These are phyloP conservation scores for Drosophila kikkawai DNA, from an alignment of 1,140 invertebrate genomes.

Conservation along the genomic window DNA sequence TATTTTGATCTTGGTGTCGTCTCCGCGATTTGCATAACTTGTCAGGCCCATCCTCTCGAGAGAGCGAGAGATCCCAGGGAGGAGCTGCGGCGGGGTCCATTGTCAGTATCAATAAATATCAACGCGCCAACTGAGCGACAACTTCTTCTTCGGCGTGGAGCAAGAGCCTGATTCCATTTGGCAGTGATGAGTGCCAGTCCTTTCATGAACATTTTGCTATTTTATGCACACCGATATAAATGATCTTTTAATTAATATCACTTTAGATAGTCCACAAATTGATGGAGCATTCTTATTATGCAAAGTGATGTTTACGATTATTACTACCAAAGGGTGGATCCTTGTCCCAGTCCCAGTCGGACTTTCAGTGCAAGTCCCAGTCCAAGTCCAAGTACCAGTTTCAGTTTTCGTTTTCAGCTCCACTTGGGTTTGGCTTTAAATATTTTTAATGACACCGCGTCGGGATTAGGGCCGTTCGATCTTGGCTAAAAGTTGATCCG, in stretches of 20 bases:
- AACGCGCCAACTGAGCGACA: conserved; percentile 70
- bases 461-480: conserved; percentile 63
- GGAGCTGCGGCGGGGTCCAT: conserved; percentile 47
- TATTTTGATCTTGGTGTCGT: conserved; percentile 83
- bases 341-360: conserved; percentile 12
- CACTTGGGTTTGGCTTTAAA: conserved; percentile 61
- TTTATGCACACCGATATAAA: conserved; percentile 84
- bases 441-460: conserved; percentile 75
- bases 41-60: conserved; percentile 58
- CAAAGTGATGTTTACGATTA: conserved; percentile 84
- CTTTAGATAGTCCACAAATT: conserved; percentile 81
- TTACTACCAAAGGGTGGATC: conserved; percentile 19
- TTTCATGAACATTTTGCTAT: conserved; percentile 75
- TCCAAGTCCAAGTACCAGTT: conserved; percentile 15
- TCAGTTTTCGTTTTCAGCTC: conserved; percentile 14
- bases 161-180: conserved; percentile 63
- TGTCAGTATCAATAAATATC: conserved; percentile 84
- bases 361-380: background rate
- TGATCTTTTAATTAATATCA: conserved; percentile 85
- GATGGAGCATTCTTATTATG: conserved; percentile 84
- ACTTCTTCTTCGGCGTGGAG: conserved; percentile 57
- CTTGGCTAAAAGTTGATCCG: conserved; percentile 19
- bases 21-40: conserved; percentile 82
- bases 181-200: conserved; percentile 77
- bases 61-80: background rate